Percentiles rank a stretch among this genome's conserved stretches.
phyloP scores from a whole-genome alignment of 2,888 invertebrate genomes.

The Sesia apiformis region DNA sequence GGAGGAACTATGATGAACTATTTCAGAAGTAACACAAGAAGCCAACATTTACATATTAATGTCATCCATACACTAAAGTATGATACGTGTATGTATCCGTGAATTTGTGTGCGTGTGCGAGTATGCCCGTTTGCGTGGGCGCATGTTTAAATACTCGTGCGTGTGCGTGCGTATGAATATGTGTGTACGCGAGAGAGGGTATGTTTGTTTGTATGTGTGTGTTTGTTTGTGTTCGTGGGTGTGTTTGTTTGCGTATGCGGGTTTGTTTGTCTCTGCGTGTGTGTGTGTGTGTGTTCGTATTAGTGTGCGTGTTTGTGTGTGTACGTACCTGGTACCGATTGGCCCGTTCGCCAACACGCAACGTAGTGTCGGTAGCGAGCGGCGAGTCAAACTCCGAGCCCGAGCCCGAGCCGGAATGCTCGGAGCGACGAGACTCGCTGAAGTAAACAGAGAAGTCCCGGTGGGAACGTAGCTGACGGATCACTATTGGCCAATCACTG shows the following conservation, averaged over 20 bases:
- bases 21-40: no score
- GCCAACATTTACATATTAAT: no score
- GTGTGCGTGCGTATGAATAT: not conserved
- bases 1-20: no score
- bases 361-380: conserved; percentile 47
- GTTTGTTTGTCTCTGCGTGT: not conserved
- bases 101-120: not conserved
- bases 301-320: not conserved
- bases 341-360: conserved; percentile 56
- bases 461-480: conserved; percentile 89
- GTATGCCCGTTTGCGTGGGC: not conserved
- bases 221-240: not conserved
- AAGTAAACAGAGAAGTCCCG: conserved; percentile 96
- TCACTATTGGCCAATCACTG: conserved; percentile 92
- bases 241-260: not conserved
- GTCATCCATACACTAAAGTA: no score
- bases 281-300: not conserved
- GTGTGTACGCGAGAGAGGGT: not conserved
- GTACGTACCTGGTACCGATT: conserved; percentile 36
- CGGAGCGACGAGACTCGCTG: conserved; percentile 87
- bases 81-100: not conserved
- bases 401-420: conserved; percentile 75
- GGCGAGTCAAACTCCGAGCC: conserved; percentile 62
- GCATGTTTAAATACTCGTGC: not conserved
- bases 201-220: not conserved